Evolutionary conservation across 2,888 invertebrate genomes (phyloP).

Genomic region (Carcina quercana): DNA sequence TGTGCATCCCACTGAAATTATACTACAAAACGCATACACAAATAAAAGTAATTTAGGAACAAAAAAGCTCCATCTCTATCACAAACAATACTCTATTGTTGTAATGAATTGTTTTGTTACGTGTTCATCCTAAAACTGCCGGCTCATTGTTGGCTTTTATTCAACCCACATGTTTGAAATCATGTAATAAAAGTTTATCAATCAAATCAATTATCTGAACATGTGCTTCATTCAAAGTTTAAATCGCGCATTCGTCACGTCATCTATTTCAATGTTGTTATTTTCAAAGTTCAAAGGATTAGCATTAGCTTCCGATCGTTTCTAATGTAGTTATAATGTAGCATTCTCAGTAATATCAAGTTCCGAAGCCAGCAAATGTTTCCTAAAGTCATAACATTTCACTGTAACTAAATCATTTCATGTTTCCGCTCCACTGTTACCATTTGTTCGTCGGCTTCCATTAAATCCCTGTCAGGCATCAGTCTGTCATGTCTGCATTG

Average conservation of each 20-base stretch:
- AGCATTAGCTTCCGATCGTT: too few species aligned
- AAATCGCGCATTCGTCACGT: too few species aligned
- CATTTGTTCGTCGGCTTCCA: slow-evolving; percentile 40
- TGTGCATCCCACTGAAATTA: slow-evolving; percentile 38
- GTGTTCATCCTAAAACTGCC: slow-evolving; percentile 45
- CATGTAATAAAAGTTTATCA: slow-evolving; percentile 27
- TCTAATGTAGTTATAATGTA: too few species aligned
- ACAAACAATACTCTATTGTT: slow-evolving; percentile 64
- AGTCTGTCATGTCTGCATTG: slow-evolving; percentile 31
- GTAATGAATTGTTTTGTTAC: slow-evolving; percentile 58
- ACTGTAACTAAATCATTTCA: slow-evolving; percentile 51
- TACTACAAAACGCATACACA: slow-evolving; percentile 24
- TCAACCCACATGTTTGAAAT: slow-evolving; percentile 49
- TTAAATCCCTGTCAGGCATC: slow-evolving; percentile 47
- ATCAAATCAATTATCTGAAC: slow-evolving; percentile 28
- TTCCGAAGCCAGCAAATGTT: slow-evolving; percentile 30
- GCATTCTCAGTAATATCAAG: slow-evolving; percentile 27
- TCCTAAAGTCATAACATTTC: slow-evolving; percentile 37
- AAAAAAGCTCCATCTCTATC: slow-evolving; percentile 42
- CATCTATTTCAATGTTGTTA: too few species aligned
- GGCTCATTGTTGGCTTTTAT: slow-evolving; percentile 52
- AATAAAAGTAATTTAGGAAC: slow-evolving; percentile 46
- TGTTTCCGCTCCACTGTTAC: slow-evolving; percentile 48
- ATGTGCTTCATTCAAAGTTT: neutral
- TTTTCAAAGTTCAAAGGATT: too few species aligned